A percentile compares a stretch with the other conserved stretches of the same genome.
These are phyloP conservation scores for Micronycteris hirsuta DNA, from an alignment of 2,113 vertebrate genomes.

Conservation along the genomic window DNA sequence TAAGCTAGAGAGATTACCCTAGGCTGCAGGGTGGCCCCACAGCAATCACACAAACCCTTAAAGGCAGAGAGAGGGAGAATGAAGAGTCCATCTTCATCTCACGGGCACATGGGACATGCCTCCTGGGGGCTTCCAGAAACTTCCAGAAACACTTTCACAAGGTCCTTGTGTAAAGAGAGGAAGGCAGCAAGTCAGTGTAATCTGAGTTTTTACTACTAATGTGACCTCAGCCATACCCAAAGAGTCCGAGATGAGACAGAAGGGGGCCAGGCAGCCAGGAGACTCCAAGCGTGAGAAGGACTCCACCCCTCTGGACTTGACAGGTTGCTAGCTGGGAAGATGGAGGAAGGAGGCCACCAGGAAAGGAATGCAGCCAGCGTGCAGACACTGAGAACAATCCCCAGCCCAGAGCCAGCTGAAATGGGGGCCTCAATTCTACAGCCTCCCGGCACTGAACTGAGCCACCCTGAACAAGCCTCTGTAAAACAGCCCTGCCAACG, in stretches of 20 bases:
- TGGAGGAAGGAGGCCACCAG: background rate
- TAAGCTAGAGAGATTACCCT: background rate
- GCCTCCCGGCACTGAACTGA: background rate
- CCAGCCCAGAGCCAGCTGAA: background rate
- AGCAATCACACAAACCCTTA: background rate
- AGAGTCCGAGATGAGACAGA: background rate
- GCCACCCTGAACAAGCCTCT: background rate
- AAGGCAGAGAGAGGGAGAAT: background rate
- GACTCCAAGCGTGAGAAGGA: background rate
- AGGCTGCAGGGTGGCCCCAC: background rate
- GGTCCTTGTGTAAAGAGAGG: background rate
- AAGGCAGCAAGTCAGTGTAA: background rate
- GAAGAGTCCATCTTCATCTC: background rate
- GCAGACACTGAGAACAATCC: background rate
- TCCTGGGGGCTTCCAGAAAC: background rate
- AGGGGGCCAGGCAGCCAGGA: background rate
- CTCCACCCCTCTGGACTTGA: background rate
- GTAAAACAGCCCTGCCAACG: background rate
- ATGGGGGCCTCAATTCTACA: background rate
- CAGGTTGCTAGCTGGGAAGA: background rate
- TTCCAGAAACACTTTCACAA: background rate
- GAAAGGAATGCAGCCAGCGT: background rate
- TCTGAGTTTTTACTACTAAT: background rate
- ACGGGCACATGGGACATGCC: background rate
- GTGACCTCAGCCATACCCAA: background rate